Conservation (phyloP, 1,140 invertebrate genomes). For the Aradophagus sp. region DNA sequence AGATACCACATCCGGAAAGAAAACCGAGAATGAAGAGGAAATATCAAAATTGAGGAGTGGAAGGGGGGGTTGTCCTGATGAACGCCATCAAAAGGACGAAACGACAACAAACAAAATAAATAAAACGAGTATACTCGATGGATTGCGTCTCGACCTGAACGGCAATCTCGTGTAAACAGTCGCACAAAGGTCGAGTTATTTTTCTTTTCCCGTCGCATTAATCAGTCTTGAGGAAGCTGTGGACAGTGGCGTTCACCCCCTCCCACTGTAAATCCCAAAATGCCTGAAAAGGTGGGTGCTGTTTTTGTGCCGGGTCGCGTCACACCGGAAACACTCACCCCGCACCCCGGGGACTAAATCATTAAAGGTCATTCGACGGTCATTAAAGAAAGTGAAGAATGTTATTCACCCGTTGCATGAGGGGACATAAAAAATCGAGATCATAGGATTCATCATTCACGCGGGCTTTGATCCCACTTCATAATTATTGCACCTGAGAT, state of each 20-base stretch:
- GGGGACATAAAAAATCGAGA: slow-evolving; percentile 56
- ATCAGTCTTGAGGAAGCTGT: too few relatives aligned
- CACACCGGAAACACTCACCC: slow-evolving; percentile 40
- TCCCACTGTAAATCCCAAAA: too few relatives aligned
- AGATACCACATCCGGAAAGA: too few relatives aligned
- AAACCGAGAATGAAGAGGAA: too few relatives aligned
- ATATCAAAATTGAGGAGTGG: too few relatives aligned
- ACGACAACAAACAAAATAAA: too few relatives aligned
- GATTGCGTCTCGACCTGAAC: slow-evolving; percentile 9
- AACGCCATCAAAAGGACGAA: too few relatives aligned
- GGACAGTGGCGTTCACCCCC: too few relatives aligned
- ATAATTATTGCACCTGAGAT: slow-evolving; percentile 55
- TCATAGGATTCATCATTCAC: slow-evolving; percentile 53
- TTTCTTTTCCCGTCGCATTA: slow-evolving; percentile 30
- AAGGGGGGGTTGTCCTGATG: too few relatives aligned
- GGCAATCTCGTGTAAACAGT: slow-evolving; percentile 44
- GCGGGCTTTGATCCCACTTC: slow-evolving; percentile 39
- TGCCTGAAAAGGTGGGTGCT: too few relatives aligned
- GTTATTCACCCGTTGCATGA: slow-evolving; percentile 51
- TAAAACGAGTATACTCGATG: slow-evolving; percentile 20
- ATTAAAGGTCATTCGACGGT: slow-evolving; percentile 43
- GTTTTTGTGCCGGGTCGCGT: too few relatives aligned
- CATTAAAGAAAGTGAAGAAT: slow-evolving; percentile 54
- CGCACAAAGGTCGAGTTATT: slow-evolving; percentile 43
- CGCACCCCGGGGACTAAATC: neutral